Evolutionary conservation across 1,140 invertebrate species (phyloP).

Genomic region (Brachionus paranguensis): DNA sequence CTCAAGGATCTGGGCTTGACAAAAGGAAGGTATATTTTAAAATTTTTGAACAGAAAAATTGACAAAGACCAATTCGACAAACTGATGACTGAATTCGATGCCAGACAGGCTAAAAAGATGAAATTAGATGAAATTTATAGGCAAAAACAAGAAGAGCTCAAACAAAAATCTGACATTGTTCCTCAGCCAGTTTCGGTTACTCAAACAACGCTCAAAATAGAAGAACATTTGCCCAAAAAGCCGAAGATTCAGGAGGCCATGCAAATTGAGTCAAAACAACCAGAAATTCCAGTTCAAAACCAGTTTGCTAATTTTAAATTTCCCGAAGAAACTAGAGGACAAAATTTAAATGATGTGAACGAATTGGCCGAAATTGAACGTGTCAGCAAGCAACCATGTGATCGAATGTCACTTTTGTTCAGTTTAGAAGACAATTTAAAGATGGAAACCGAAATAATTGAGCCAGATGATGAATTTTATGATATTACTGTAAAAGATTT

Average conservation of each 20-base stretch:
- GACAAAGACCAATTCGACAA: neutral
- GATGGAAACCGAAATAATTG: neutral
- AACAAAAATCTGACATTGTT: neutral
- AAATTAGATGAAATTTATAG: conserved; percentile 10
- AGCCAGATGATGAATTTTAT: conserved; percentile 4
- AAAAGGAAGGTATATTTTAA: conserved; percentile 13
- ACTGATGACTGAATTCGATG: neutral
- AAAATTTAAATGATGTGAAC: conserved; percentile 27
- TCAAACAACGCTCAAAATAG: neutral
- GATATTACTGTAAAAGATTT: conserved; percentile 34
- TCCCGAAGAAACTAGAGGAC: conserved; percentile 36
- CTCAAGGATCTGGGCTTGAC: neutral
- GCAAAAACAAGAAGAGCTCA: neutral
- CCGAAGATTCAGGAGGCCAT: neutral
- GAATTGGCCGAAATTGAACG: conserved; percentile 35
- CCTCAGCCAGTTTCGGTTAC: neutral
- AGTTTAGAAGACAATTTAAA: conserved; percentile 1
- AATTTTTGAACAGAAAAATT: neutral
- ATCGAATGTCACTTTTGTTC: conserved; percentile 1
- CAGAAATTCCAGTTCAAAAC: neutral
- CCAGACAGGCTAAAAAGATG: neutral
- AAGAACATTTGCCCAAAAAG: neutral
- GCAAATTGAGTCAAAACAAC: neutral
- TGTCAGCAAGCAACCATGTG: conserved; percentile 4
- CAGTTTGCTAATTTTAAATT: conserved; percentile 39